Evolutionary conservation across 1,140 invertebrate genomes (phyloP).

Genomic region (Lordiphosa stackelbergi): DNA sequence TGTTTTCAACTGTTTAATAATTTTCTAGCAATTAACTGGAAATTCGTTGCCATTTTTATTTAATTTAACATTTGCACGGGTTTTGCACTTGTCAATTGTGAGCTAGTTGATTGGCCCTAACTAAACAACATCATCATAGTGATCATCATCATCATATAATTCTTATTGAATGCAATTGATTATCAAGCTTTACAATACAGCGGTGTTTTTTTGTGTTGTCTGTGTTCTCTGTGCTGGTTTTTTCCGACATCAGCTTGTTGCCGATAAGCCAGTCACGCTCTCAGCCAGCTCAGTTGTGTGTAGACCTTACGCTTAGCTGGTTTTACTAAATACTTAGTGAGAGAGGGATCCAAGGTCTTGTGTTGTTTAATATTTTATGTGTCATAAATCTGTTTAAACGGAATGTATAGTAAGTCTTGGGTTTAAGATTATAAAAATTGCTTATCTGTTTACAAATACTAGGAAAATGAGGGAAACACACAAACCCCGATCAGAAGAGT

Average conservation of each 20-base stretch:
- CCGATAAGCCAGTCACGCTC: slow-evolving; percentile 29
- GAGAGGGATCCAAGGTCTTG: background rate
- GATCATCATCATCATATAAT: slow-evolving; percentile 5
- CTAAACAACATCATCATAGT: background rate
- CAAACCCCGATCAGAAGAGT: too few species aligned
- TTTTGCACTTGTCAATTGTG: background rate
- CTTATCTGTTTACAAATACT: too few species aligned
- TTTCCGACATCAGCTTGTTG: background rate
- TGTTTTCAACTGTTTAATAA: background rate
- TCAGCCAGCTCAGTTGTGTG: slow-evolving; percentile 30
- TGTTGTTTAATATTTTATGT: background rate
- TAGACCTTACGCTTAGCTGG: slow-evolving; percentile 32
- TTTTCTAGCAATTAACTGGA: background rate
- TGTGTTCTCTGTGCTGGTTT: background rate
- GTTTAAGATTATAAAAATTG: too few species aligned
- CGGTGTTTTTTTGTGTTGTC: slow-evolving; percentile 17
- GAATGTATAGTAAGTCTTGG: background rate
- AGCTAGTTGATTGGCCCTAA: slow-evolving; percentile 2
- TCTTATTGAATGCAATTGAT: slow-evolving; percentile 19
- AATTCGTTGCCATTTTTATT: slow-evolving; percentile 5
- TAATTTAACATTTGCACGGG: background rate
- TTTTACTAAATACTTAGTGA: slow-evolving; percentile 17
- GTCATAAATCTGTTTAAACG: background rate
- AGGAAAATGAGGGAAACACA: too few species aligned
- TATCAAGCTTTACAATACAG: slow-evolving; percentile 17